Base-by-base conservation (phyloP, 2,888 invertebrate species). In the Drosophila flavopinicola region DNA sequence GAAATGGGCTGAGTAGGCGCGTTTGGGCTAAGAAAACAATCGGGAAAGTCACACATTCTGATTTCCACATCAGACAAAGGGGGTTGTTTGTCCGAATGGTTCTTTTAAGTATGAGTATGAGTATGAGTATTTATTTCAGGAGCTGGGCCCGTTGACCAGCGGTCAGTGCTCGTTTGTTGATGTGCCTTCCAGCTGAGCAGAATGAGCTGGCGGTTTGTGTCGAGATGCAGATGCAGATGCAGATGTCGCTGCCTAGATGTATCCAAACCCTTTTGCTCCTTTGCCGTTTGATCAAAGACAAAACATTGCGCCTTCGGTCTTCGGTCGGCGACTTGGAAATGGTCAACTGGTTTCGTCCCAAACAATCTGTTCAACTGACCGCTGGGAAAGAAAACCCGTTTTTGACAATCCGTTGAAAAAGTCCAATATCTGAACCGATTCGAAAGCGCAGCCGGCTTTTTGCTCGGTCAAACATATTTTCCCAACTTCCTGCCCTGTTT, bases 301-400 rank as follows among this genome's bases (percentile, higher is more conserved):
- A 10, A 48, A 20, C 2, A 23, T 15, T 39, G 47, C 15, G 11
- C 32, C 23, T 3, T 29, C 29, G 13, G 17, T 7, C 27, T n/a
- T n/a, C 10, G 23, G 6, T 20, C 20, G 20, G 4, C 9, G 25
- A 44, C 37, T 39, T 44, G 17, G 13, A 69, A 60, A 39, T 48
- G 51, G 57, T 35, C 66, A 79, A 79, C 78, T 72, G 73, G 80
- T 78, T 78, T 82, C 20, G 7, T n/a, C 10, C 15, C 13, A 32
- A 49, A 64, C 53, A 29, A 39, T 39, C 23, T 30, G 23, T 11
- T 15, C 17, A 45, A 33, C 38, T 49, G 41, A 42, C 49, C 52
- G 57, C 63, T 85, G 82, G 75, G 82, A 80, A 80, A 49, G 27
- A 3, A 85, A 80, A 85, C 80, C 52, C 17, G 80, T 85, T 80